Evolutionary conservation across 2,113 vertebrate genomes (phyloP), one percentile per base, ranked within the genome.

Genomic region (Hirundichthys speculiger): DNA sequence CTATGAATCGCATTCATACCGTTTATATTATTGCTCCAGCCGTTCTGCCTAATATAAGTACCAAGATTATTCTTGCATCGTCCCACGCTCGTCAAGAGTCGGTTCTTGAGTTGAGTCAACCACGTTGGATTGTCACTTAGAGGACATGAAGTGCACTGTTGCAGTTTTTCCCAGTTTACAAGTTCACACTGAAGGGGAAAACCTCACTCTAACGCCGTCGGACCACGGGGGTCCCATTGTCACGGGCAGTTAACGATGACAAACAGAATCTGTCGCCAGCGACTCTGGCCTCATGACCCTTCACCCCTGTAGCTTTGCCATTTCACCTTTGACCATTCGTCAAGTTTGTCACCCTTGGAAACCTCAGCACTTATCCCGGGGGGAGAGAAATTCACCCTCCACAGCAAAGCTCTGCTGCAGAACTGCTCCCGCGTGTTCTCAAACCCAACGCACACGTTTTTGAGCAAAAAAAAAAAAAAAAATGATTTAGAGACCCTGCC

Each of bases 101-200:
- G 94, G 92, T 96, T 91, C 93, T 92, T 92, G 90, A 93, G 93
- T 93, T 93, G 93, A 95, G 94, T 95, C 94, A 95, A 94, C 95
- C 39, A 86, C 73, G 56, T 51, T 72, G 60, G 90, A 91, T 92
- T 94, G 92, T 94, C 93, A 94, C 92, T 94, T 94, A 94, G 94
- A 94, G 93, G 93, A 96, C 94, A 95, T 94, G 93, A 95, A 95
- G 92, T 98, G 96, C 96, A 98, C 96, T 96, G 95, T 96, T 89
- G 94, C 93, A 93, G 93, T 95, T 96, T n/a, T 97, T 96, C 95
- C 96, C 95, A 95, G 96, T 98, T 98, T 98, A 98, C 95, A 96
- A 93, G 92, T 96, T 93, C 93, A 93, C 87, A 92, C 91, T 93
- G 90, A 95, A 95, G 94, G 95, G 95, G 94, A 55, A 79, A 96